Evolutionary conservation across 2,797 vertebrate species (phyloP).

Genomic region (Scarus forsteni): DNA sequence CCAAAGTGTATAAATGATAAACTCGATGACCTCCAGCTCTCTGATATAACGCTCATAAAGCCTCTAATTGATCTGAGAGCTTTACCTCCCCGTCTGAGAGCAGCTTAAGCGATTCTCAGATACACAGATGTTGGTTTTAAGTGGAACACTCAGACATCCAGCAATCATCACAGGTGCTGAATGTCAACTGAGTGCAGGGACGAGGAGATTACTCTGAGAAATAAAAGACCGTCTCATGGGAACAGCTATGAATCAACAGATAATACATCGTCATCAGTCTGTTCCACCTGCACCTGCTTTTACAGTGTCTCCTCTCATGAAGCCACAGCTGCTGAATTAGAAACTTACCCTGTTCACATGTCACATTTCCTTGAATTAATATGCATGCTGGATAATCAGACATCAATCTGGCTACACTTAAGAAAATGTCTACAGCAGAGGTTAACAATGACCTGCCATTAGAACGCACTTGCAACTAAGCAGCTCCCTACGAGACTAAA

Average conservation of each 20-base stretch:
- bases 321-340: background rate
- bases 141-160: constrained; percentile 25
- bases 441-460: too few relatives aligned
- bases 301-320: background rate
- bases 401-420: too few relatives aligned
- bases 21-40: constrained; percentile 37
- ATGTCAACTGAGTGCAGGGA: constrained; percentile 46
- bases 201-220: constrained; percentile 6
- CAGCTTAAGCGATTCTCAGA: constrained; percentile 33
- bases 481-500: too few relatives aligned
- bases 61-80: constrained; percentile 27
- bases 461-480: too few relatives aligned
- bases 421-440: too few relatives aligned
- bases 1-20: constrained; percentile 10
- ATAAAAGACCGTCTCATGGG: background rate
- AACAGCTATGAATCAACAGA: background rate
- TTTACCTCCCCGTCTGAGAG: constrained; percentile 29
- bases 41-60: constrained; percentile 39
- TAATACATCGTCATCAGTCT: background rate
- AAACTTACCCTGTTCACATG: background rate
- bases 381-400: too few relatives aligned
- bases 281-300: constrained; percentile 1
- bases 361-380: too few relatives aligned
- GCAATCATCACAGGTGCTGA: constrained; percentile 35
- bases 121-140: constrained; percentile 23